phyloP scores from a whole-genome alignment of 2,797 vertebrate species.

The Neopelma chrysocephalum region DNA sequence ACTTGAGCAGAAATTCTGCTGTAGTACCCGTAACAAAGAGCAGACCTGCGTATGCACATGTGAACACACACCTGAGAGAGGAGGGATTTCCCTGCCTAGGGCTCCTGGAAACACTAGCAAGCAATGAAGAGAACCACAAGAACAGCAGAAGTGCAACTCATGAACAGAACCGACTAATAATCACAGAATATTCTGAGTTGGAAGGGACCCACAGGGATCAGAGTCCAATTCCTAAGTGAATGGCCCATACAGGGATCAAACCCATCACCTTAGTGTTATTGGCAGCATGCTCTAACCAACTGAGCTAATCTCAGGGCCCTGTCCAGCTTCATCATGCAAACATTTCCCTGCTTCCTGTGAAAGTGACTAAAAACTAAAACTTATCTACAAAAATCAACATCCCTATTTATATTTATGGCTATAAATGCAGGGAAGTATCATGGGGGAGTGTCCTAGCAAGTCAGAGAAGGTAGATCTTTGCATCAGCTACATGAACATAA shows the following conservation, averaged over 20 bases:
- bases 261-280: neutral
- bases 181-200: neutral
- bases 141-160: neutral
- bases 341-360: neutral
- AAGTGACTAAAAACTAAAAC: neutral
- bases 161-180: neutral
- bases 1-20: neutral
- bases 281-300: neutral
- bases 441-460: fast-evolving
- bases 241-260: neutral
- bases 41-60: fast-evolving
- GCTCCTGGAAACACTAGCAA: neutral
- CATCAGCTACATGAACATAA: neutral
- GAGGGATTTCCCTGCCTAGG: neutral
- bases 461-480: neutral
- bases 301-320: neutral
- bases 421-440: neutral
- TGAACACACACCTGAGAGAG: neutral
- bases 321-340: neutral
- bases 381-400: neutral
- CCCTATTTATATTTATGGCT: neutral
- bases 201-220: neutral
- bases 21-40: neutral
- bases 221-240: neutral
- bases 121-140: neutral